A percentile compares a stretch with the other conserved stretches of the same genome.
Conservation (phyloP, 2,797 vertebrate genomes). For the Chelon labrosus region DNA sequence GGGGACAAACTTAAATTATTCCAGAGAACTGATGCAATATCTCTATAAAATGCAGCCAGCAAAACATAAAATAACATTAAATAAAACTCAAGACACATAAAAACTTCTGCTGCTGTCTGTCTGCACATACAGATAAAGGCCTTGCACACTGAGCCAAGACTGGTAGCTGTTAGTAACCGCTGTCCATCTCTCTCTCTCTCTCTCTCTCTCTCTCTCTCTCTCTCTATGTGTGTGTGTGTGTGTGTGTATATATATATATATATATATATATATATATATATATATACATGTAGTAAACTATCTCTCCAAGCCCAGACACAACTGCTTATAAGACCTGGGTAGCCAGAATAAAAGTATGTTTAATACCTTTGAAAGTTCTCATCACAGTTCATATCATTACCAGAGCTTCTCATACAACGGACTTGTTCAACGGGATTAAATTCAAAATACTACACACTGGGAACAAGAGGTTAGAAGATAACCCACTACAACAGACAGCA, state of each 20-base stretch:
- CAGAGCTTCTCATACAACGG: not conserved
- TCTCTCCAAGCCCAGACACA: slow-evolving; percentile 40
- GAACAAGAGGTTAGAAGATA: slow-evolving; percentile 29
- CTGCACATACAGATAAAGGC: slow-evolving; percentile 49
- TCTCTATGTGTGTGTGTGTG: no score
- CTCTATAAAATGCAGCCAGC: slow-evolving; percentile 58
- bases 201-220: no score
- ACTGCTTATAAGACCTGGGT: no score
- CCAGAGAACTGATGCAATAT: slow-evolving; percentile 52
- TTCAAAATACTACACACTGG: slow-evolving; percentile 5
- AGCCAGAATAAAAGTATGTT: no score
- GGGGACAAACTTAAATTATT: slow-evolving; percentile 66
- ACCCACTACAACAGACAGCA: slow-evolving; percentile 8
- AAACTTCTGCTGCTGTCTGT: slow-evolving; percentile 48
- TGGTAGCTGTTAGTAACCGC: slow-evolving; percentile 51
- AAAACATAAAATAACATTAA: slow-evolving; percentile 60
- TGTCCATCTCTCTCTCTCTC: slow-evolving; percentile 42
- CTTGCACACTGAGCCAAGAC: slow-evolving; percentile 43
- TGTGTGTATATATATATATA: no score
- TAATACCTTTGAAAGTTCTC: not conserved
- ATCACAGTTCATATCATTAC: not conserved
- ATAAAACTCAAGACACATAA: slow-evolving; percentile 38
- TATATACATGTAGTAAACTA: slow-evolving; percentile 34
- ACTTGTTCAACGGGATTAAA: slow-evolving; percentile 22
- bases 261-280: no score